Conservation (phyloP, 2,113 vertebrate genomes). For the Puntigrus tetrazona region DNA sequence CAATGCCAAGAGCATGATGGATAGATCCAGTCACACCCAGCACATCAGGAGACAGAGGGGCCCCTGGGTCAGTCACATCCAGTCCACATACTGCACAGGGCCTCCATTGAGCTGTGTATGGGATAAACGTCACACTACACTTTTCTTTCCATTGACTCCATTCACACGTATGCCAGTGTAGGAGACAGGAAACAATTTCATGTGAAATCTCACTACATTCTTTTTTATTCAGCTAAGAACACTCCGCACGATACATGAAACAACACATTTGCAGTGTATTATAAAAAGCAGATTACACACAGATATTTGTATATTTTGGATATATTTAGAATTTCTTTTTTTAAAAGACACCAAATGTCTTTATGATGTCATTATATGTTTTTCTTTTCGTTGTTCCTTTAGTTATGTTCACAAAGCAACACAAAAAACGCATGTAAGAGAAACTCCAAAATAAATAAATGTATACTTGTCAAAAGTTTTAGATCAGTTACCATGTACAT, state of each 20-base stretch:
- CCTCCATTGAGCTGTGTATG: background rate
- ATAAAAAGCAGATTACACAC: background rate
- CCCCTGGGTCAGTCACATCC: conserved; percentile 10
- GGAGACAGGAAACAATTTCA: background rate
- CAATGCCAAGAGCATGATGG: conserved; percentile 13
- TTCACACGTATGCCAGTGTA: background rate
- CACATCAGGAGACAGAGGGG: conserved; percentile 11
- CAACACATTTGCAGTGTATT: background rate
- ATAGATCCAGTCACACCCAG: conserved; percentile 23
- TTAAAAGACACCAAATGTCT: no score
- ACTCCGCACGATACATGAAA: no score
- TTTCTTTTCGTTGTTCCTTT: no score
- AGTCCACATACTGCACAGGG: background rate
- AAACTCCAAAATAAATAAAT: background rate
- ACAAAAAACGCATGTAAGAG: background rate
- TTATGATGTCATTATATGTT: no score
- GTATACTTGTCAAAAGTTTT: background rate
- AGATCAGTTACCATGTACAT: background rate
- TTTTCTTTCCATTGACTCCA: background rate
- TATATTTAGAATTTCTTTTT: background rate
- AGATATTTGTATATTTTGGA: no score
- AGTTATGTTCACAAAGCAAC: background rate
- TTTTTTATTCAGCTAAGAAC: no score
- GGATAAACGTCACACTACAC: background rate
- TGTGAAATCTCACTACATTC: no score